Base-by-base conservation (phyloP, 2,888 invertebrate genomes). In the Aradus depressus region DNA sequence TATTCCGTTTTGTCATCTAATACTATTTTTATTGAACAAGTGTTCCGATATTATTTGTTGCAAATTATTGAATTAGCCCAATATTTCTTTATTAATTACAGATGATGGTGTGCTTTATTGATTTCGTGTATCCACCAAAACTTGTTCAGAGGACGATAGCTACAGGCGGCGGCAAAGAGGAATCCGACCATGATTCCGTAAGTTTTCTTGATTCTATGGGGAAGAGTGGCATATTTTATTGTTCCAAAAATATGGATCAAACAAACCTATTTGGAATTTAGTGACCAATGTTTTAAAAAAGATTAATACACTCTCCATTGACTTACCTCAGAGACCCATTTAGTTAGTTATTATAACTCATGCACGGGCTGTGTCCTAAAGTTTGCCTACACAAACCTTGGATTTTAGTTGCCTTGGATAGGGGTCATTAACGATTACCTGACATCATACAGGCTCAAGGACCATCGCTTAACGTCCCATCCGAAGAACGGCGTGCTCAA, bases 41-140 rank as follows among this genome's bases (percentile, higher is more conserved):
- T 10, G 23, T 48, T 10, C 10, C 23, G n/a, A n/a, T n/a, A n/a
- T n/a, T n/a, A n/a, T n/a, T n/a, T n/a, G 42, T 14, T 16, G 23
- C 10, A n/a, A 2, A 22, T 22, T 34, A 34, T 16, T 23, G 23
- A 48, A 21, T 39, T 14, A n/a, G 41, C 56, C 50, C 34, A 42
- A 42, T 32, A 51, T 34, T 51, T 47, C 58, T 22, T 58, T 56
- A 59, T 52, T 59, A 55, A 61, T 68, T 71, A 1, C 68, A 88
- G 87, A 64, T 84, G 49, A 70, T 84, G 54, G 90, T 93, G 2
- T 91, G 87, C 64, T 69, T 88, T 42, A 87, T 92, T 58, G 93
- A 93, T 68, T 75, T 84, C 51, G 72, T 91, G 48, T 89, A 84
- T 68, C 91, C 90, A 21, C 84, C 84, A 25, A 81, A 80, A 65